phyloP scores from a whole-genome alignment of 2,888 invertebrate genomes.

The Incurvaria masculella region DNA sequence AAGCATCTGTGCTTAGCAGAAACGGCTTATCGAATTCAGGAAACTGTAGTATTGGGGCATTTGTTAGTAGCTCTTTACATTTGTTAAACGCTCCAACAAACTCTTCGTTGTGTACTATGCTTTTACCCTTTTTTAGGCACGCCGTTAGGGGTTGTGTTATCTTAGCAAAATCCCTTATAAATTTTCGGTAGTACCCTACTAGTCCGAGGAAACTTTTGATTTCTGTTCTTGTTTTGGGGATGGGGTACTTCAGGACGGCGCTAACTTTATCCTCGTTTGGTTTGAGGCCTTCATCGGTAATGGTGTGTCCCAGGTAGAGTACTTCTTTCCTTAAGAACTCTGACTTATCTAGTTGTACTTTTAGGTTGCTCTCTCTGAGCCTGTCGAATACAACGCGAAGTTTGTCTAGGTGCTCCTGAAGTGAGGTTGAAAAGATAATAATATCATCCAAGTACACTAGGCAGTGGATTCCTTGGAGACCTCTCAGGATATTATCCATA shows the following conservation, averaged over 20 bases:
- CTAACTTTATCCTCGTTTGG: constrained; percentile 20
- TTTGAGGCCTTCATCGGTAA: constrained; percentile 17
- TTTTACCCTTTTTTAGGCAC: constrained; percentile 9
- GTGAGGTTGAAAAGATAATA: constrained; percentile 14
- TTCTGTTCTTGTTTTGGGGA: constrained; percentile 12
- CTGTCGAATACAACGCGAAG: constrained; percentile 13
- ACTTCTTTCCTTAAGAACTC: constrained; percentile 19
- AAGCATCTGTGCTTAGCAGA: constrained; percentile 14
- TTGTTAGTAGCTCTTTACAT: constrained; percentile 10
- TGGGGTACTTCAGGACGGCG: constrained; percentile 15
- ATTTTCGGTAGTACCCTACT: constrained; percentile 5
- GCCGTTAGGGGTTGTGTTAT: constrained; percentile 16
- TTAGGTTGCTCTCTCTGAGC: constrained; percentile 14
- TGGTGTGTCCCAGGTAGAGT: constrained; percentile 19
- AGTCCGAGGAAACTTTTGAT: constrained; percentile 3
- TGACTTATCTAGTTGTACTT: constrained; percentile 17
- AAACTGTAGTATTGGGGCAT: constrained; percentile 14
- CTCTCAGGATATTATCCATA: constrained; percentile 21
- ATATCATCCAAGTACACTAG: constrained; percentile 22
- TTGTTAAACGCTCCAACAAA: constrained; percentile 13
- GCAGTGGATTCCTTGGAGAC: constrained; percentile 13
- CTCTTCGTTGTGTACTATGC: constrained; percentile 6
- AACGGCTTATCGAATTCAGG: constrained; percentile 15
- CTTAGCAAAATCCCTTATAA: constrained; percentile 13
- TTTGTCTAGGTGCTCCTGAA: constrained; percentile 15